These are phyloP conservation scores for Scaptomyza flava DNA, from an alignment of 2,888 invertebrate genomes.

Conservation along the genomic window DNA sequence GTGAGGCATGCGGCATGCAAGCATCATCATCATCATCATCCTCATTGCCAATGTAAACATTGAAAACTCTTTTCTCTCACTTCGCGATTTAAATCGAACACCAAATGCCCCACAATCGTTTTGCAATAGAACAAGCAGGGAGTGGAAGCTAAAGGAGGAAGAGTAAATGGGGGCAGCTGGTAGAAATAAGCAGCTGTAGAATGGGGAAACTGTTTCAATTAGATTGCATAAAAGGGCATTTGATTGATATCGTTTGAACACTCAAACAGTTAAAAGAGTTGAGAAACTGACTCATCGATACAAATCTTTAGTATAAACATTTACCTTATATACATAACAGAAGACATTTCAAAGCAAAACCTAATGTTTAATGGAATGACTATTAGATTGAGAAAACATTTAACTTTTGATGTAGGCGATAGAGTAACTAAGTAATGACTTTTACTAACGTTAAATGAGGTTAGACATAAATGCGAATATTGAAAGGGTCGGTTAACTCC, in stretches of 20 bases:
- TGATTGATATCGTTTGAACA: slow-evolving; percentile 25
- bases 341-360: slow-evolving; percentile 6
- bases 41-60: slow-evolving; percentile 46
- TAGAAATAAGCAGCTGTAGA: neutral
- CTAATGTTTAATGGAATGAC: slow-evolving; percentile 3
- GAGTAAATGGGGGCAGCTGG: neutral
- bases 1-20: slow-evolving; percentile 10
- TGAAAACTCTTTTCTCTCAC: slow-evolving; percentile 12
- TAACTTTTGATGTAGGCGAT: no score
- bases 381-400: neutral
- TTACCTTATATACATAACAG: neutral
- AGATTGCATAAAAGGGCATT: slow-evolving; percentile 31
- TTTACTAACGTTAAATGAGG: neutral
- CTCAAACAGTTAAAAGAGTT: neutral
- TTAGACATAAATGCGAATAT: no score
- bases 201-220: slow-evolving; percentile 21
- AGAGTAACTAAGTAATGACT: neutral
- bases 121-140: slow-evolving; percentile 27
- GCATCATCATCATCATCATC: slow-evolving; percentile 20
- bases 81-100: slow-evolving; percentile 54
- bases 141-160: neutral
- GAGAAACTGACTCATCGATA: slow-evolving; percentile 16
- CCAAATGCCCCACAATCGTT: slow-evolving; percentile 40
- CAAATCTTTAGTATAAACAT: neutral
- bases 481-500: no score